Evolutionary conservation across 2,113 vertebrate species (phyloP).

Genomic region (Anser cygnoides): DNA sequence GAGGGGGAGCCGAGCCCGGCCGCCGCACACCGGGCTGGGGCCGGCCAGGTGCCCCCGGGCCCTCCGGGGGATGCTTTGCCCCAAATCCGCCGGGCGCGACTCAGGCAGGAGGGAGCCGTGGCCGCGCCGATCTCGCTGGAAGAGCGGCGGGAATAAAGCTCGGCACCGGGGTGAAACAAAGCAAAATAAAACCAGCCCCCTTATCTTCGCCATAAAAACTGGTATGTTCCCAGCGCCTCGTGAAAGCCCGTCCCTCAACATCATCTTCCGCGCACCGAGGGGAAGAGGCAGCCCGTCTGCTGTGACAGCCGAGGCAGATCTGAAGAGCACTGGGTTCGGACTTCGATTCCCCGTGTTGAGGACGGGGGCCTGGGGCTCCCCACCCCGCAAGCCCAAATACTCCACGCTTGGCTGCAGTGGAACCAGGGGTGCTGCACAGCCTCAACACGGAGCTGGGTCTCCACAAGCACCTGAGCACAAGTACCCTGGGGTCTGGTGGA

Average conservation of each 20-base stretch:
- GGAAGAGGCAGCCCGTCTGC: neutral
- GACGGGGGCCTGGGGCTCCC: fast-evolving
- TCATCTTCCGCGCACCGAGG: neutral
- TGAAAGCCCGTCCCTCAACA: neutral
- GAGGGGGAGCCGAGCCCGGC: fast-evolving
- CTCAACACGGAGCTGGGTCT: neutral
- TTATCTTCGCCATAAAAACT: neutral
- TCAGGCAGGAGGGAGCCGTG: fast-evolving
- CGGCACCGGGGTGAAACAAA: too few species aligned
- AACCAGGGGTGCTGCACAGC: neutral
- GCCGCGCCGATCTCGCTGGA: neutral
- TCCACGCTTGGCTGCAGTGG: neutral
- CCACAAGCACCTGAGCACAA: neutral
- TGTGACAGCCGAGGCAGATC: neutral
- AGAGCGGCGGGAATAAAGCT: too few species aligned
- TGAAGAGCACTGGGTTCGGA: neutral
- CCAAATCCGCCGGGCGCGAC: neutral
- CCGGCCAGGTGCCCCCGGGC: too few species aligned
- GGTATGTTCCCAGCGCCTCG: neutral
- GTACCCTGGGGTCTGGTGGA: neutral
- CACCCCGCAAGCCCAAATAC: neutral
- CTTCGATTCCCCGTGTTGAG: neutral
- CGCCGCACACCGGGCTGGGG: neutral
- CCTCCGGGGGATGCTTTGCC: too few species aligned
- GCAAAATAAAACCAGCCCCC: neutral